These are phyloP conservation scores for Paradoxurus hermaphroditus DNA, from an alignment of 2,113 vertebrate genomes.

Conservation along the genomic window DNA sequence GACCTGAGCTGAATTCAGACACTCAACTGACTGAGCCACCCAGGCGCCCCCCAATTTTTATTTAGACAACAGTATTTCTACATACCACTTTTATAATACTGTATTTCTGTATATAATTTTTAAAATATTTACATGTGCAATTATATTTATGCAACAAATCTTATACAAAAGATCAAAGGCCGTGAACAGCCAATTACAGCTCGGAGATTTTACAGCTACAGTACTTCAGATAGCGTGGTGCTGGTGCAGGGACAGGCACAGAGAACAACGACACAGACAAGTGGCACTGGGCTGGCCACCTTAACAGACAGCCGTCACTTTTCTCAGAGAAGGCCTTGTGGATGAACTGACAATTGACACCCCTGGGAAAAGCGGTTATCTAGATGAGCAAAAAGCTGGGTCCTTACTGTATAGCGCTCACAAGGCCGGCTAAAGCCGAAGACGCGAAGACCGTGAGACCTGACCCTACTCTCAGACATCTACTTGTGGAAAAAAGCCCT, in stretches of 20 bases:
- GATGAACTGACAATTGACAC: not conserved
- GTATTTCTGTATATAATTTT: not conserved
- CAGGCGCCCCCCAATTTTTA: no score
- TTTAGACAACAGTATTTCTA: not conserved
- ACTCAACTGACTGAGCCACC: no score
- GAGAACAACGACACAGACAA: no score
- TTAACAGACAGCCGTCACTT: not conserved
- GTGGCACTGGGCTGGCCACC: accelerated
- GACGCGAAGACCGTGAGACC: not conserved
- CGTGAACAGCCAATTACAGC: not conserved
- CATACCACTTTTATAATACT: not conserved
- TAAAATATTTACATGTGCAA: not conserved
- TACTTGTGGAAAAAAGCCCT: not conserved
- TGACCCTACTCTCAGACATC: not conserved
- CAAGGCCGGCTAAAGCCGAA: not conserved
- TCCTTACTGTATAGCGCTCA: not conserved
- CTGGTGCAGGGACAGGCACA: not conserved
- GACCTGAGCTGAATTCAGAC: no score
- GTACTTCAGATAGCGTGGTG: not conserved
- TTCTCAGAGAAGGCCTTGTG: not conserved
- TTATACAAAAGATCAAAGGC: not conserved
- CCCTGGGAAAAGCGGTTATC: not conserved
- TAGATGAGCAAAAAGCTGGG: not conserved
- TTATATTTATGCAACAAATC: not conserved
- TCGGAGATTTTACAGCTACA: not conserved